Evolutionary conservation across 30 jellyfish, hydroid and myxozoan genomes (phyloP).

Genomic region (Aurelia sp.): DNA sequence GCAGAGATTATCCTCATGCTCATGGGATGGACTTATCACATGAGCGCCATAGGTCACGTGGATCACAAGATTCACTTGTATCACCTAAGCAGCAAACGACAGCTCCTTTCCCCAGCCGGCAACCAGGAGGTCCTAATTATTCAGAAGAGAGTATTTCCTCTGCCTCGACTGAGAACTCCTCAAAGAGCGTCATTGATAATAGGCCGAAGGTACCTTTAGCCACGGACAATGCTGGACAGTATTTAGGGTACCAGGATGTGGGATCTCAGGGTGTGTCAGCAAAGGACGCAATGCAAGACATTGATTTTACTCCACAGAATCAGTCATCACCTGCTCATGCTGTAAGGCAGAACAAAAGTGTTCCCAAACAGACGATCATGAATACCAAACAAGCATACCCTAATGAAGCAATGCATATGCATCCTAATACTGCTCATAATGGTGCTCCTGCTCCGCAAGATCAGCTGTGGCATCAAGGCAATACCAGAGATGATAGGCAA

Average conservation of each 20-base stretch:
- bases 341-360: background rate
- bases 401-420: background rate
- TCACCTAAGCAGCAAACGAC: background rate
- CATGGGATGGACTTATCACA: background rate
- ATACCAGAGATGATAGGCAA: background rate
- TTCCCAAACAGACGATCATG: background rate
- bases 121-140: background rate
- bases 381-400: background rate
- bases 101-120: background rate
- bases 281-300: constrained; percentile 5
- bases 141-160: too few species aligned
- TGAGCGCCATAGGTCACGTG: constrained; percentile 20
- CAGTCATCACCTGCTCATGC: constrained; percentile 41
- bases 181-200: constrained; percentile 4
- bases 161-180: background rate
- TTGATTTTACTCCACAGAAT: constrained; percentile 14
- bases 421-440: background rate
- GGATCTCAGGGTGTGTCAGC: background rate
- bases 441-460: background rate
- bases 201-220: background rate
- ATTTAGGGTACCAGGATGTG: background rate
- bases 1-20: constrained; percentile 43
- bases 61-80: constrained; percentile 1
- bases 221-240: too few species aligned
- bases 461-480: background rate